Evolutionary conservation across 2,113 vertebrate species (phyloP).

Genomic region (Ceyx margarethae): DNA sequence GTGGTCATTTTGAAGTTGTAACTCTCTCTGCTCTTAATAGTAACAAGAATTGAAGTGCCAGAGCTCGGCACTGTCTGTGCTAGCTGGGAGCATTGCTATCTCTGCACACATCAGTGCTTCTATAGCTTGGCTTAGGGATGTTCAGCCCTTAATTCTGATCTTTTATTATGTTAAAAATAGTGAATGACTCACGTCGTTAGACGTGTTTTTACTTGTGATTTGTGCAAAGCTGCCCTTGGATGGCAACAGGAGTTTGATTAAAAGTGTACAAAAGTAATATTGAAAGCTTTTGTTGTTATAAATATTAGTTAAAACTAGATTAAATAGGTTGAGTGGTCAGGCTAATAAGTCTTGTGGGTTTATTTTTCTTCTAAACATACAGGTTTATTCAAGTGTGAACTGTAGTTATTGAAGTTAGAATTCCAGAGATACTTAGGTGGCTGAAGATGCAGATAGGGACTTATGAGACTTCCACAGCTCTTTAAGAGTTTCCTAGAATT

Average conservation of each 20-base stretch:
- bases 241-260: not conserved
- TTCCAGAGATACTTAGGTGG: not conserved
- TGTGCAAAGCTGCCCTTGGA: conserved; percentile 5
- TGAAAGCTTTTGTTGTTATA: not conserved
- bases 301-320: not conserved
- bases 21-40: not conserved
- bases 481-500: not conserved
- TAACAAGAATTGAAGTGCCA: not conserved
- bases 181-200: conserved; percentile 32
- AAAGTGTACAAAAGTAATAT: not conserved
- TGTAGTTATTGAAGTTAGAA: not conserved
- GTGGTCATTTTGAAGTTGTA: not conserved
- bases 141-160: conserved; percentile 33
- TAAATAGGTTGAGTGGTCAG: not conserved
- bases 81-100: not conserved
- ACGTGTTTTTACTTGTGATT: conserved; percentile 44
- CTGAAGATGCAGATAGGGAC: not conserved
- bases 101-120: not conserved
- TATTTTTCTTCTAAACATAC: not conserved
- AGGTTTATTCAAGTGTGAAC: not conserved
- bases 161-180: conserved; percentile 60
- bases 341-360: not conserved
- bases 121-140: not conserved
- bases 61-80: not conserved
- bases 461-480: not conserved